phyloP scores from a whole-genome alignment of 2,797 vertebrate genomes.

The Sebastes hopkinsi region DNA sequence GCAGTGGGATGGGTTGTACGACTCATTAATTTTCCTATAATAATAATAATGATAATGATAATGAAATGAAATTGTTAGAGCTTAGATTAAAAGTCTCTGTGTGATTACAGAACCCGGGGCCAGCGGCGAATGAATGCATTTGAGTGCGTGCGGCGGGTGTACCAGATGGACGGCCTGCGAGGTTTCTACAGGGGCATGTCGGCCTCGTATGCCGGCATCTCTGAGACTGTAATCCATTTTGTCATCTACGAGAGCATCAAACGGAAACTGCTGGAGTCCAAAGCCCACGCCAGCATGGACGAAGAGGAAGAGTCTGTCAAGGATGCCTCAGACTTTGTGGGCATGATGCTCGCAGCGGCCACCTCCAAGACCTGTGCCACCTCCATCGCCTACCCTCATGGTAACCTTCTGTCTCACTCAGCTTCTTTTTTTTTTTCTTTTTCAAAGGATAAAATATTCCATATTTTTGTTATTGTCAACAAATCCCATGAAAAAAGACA shows the following conservation, averaged over 20 bases:
- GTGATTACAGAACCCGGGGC: conserved; percentile 86
- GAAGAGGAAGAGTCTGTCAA: conserved; percentile 89
- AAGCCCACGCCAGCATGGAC: conserved; percentile 87
- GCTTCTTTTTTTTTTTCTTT: background rate
- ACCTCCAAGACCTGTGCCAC: conserved; percentile 98
- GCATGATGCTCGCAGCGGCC: conserved; percentile 98
- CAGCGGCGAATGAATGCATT: conserved; percentile 93
- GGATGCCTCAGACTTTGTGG: conserved; percentile 94
- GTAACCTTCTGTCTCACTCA: conserved; percentile 34
- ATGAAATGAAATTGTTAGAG: background rate
- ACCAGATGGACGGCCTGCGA: conserved; percentile 90
- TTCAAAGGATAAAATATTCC: background rate
- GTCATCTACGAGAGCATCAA: conserved; percentile 99
- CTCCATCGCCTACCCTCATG: conserved; percentile 89
- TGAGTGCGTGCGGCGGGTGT: conserved; percentile 93
- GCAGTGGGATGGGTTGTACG: background rate
- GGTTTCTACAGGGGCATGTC: conserved; percentile 99
- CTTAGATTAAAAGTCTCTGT: background rate
- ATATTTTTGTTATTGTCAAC: background rate
- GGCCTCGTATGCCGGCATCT: conserved; percentile 98
- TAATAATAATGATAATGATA: background rate
- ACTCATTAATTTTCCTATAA: background rate
- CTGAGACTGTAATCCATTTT: conserved; percentile 98
- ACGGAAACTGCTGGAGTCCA: conserved; percentile 88
- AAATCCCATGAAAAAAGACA: no score